phyloP scores from a whole-genome alignment of 2,113 vertebrate genomes.

The Cheirogaleus medius region DNA sequence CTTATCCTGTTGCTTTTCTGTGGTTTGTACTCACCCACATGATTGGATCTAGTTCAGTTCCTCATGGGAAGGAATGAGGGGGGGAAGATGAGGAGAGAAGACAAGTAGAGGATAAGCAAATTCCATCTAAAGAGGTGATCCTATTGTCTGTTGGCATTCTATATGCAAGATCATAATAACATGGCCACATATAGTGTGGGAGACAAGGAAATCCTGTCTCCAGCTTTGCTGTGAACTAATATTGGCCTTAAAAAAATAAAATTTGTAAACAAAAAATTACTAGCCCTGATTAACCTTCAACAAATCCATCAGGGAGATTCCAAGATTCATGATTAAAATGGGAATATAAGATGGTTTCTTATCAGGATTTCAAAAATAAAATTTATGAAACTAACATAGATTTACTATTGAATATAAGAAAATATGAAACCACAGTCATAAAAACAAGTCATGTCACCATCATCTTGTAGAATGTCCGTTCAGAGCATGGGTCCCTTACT shows the following conservation, averaged over 20 bases:
- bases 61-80: neutral
- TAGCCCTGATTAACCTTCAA: neutral
- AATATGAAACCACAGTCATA: neutral
- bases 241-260: neutral
- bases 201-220: neutral
- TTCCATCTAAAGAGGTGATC: neutral
- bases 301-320: neutral
- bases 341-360: neutral
- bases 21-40: neutral
- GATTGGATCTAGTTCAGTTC: neutral
- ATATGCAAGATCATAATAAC: neutral
- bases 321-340: neutral
- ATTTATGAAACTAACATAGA: neutral
- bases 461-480: neutral
- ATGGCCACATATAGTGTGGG: neutral
- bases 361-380: neutral
- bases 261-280: neutral
- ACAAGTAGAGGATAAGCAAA: neutral
- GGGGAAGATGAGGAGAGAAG: neutral
- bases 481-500: neutral
- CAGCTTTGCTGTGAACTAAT: neutral
- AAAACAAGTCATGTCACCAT: neutral
- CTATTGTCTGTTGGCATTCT: neutral
- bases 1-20: neutral
- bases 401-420: neutral